Conservation (phyloP, 2,113 vertebrate genomes). For the Mastomys natalensis region DNA sequence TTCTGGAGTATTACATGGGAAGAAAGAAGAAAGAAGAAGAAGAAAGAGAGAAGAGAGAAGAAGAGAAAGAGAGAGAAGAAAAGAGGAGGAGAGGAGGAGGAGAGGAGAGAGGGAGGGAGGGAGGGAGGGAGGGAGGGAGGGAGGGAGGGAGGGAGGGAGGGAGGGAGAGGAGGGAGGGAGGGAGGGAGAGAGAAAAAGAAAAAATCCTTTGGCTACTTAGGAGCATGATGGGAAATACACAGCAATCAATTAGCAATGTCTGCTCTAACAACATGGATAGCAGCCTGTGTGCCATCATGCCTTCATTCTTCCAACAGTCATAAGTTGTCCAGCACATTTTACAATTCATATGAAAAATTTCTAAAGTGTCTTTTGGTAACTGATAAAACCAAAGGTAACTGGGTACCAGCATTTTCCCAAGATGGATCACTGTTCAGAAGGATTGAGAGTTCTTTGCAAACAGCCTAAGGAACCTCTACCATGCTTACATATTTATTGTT, state of each 20-base stretch:
- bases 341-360: not conserved
- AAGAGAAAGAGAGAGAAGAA: no score
- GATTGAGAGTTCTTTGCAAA: not conserved
- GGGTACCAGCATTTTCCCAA: not conserved
- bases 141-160: no score
- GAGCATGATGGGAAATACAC: not conserved
- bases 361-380: conserved; percentile 6
- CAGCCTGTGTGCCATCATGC: not conserved
- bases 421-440: not conserved
- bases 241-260: not conserved
- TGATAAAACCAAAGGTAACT: conserved; percentile 17
- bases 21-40: no score
- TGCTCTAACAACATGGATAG: not conserved
- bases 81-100: no score
- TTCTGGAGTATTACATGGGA: not conserved
- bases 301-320: not conserved
- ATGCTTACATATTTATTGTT: not conserved
- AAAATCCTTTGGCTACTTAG: not conserved
- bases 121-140: no score
- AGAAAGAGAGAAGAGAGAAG: no score
- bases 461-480: not conserved
- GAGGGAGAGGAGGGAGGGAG: no score
- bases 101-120: no score
- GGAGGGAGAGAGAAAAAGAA: not conserved
- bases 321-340: not conserved